A percentile compares a stretch with the other conserved stretches of the same genome.
Conservation (phyloP, 2,113 vertebrate genomes). For the Dipodomys ordii region DNA sequence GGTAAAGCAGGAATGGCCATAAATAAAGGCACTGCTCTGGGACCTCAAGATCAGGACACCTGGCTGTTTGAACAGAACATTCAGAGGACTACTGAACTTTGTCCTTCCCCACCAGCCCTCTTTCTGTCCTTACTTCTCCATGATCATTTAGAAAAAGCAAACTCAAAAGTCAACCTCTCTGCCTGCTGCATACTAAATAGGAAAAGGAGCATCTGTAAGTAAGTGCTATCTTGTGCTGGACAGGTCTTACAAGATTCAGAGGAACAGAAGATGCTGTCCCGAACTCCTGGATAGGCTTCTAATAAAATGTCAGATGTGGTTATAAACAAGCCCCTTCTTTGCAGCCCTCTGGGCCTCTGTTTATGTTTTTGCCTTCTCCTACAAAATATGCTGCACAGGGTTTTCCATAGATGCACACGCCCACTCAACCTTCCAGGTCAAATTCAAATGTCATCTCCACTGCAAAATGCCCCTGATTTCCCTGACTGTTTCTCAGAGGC, state of each 20-base stretch:
- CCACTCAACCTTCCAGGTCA: background rate
- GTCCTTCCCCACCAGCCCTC: background rate
- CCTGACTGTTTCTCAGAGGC: background rate
- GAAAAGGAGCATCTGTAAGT: background rate
- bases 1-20: too few species aligned
- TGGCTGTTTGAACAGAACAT: too few species aligned
- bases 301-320: background rate
- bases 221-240: background rate
- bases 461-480: background rate
- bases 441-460: background rate
- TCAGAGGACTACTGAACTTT: background rate
- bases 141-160: background rate
- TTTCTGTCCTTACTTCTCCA: background rate
- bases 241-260: background rate
- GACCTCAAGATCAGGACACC: too few species aligned
- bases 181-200: background rate
- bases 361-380: background rate
- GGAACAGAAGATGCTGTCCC: background rate
- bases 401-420: background rate
- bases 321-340: conserved; percentile 8
- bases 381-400: background rate
- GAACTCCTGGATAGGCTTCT: background rate
- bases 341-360: background rate
- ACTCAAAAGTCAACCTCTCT: conserved; percentile 1
- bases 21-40: too few species aligned